phyloP scores from a whole-genome alignment of 2,888 invertebrate species.

The Athetis lepigone region DNA sequence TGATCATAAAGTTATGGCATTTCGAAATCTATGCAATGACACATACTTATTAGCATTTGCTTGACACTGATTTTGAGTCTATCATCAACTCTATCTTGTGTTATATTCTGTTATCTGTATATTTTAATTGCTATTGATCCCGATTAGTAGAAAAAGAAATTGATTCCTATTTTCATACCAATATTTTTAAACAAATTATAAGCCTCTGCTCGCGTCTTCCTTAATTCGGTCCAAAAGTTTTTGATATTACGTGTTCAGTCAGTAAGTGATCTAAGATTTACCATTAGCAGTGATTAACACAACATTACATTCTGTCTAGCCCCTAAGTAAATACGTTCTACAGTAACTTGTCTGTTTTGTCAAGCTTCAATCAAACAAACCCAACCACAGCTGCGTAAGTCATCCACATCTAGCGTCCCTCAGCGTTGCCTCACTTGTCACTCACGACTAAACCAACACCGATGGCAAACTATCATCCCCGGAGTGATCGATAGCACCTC shows the following conservation, averaged over 20 bases:
- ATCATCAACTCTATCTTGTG: no score
- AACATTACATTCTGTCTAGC: background rate
- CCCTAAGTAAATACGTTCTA: no score
- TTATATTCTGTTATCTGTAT: no score
- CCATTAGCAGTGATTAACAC: background rate
- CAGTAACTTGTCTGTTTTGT: background rate
- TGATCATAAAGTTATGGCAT: constrained; percentile 24
- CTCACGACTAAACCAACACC: constrained; percentile 41
- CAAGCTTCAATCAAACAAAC: background rate
- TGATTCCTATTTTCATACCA: no score
- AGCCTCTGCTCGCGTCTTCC: no score
- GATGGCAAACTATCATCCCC: constrained; percentile 46
- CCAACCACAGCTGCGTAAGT: no score
- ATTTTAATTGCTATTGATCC: background rate
- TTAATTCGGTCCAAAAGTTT: no score
- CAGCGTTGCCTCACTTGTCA: constrained; percentile 39
- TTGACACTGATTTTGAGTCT: background rate
- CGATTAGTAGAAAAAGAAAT: no score
- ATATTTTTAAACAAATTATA: no score
- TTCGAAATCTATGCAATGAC: constrained; percentile 11
- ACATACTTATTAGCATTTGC: background rate
- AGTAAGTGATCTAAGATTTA: no score
- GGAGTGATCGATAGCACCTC: constrained; percentile 67
- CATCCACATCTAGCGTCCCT: background rate
- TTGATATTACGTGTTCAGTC: no score